phyloP scores from a whole-genome alignment of 2,888 invertebrate species.

The Seladonia tumulorum region DNA sequence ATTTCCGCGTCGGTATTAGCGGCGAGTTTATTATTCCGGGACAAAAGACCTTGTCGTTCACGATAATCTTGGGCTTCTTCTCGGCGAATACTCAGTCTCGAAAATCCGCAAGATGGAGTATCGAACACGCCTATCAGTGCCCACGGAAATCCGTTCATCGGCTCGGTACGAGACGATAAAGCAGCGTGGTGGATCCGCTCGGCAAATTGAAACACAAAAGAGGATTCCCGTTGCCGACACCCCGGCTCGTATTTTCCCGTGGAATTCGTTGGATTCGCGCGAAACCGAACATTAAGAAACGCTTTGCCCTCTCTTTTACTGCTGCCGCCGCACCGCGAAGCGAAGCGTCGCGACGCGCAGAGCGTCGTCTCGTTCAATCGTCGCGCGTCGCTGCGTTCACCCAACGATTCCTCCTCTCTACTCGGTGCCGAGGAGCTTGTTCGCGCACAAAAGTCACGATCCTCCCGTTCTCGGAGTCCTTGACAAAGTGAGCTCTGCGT shows the following conservation, averaged over 20 bases:
- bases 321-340: background rate
- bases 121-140: constrained; percentile 3
- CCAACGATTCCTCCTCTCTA: background rate
- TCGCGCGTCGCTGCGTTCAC: background rate
- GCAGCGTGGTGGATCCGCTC: constrained; percentile 1
- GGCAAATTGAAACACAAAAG: constrained; percentile 32
- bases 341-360: no score
- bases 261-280: constrained; percentile 4
- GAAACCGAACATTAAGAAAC: constrained; percentile 39
- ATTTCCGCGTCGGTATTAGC: background rate
- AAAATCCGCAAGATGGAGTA: constrained; percentile 2
- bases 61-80: background rate
- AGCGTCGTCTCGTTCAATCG: background rate
- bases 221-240: constrained; percentile 17
- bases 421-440: background rate
- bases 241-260: background rate
- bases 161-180: constrained; percentile 14
- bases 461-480: background rate
- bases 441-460: constrained; percentile 5
- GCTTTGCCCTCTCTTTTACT: constrained; percentile 20
- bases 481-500: background rate
- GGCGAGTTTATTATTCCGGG: background rate
- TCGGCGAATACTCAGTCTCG: background rate
- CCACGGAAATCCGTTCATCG: constrained; percentile 15
- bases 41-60: background rate